Evolutionary conservation across 2,888 invertebrate genomes (phyloP).

Genomic region (Agrotis puta): DNA sequence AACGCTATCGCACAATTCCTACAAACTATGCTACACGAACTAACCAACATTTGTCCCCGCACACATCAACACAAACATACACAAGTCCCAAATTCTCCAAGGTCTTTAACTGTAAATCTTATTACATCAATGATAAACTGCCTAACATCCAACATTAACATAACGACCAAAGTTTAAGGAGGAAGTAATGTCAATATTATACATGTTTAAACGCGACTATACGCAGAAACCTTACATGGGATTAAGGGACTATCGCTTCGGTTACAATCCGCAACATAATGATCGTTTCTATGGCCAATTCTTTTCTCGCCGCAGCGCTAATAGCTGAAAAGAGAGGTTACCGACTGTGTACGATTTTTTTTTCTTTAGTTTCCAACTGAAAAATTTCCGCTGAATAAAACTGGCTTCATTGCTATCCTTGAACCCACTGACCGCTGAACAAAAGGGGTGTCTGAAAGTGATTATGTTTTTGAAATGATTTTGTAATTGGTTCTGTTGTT

Average conservation of each 20-base stretch:
- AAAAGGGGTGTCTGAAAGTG: slow-evolving; percentile 12
- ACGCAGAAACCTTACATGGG: slow-evolving; percentile 50
- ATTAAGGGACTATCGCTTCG: slow-evolving; percentile 50
- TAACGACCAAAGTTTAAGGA: slow-evolving; percentile 63
- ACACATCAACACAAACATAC: slow-evolving; percentile 48
- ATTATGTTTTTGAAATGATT: slow-evolving; percentile 17
- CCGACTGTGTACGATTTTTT: slow-evolving; percentile 8
- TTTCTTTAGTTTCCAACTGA: slow-evolving; percentile 9
- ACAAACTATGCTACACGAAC: slow-evolving; percentile 20
- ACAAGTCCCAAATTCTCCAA: slow-evolving; percentile 37
- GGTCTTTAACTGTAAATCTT: slow-evolving; percentile 56
- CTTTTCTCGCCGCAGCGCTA: slow-evolving; percentile 60
- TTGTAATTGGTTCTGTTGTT: neutral
- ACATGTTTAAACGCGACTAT: slow-evolving; percentile 57
- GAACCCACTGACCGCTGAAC: neutral
- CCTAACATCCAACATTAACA: slow-evolving; percentile 60
- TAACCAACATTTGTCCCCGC: slow-evolving; percentile 33
- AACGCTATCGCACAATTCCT: slow-evolving; percentile 1
- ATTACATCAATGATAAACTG: slow-evolving; percentile 62
- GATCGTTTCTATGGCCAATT: slow-evolving; percentile 61
- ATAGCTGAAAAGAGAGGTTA: slow-evolving; percentile 57
- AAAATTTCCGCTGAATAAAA: slow-evolving; percentile 43
- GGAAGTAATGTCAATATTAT: slow-evolving; percentile 64
- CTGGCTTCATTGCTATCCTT: slow-evolving; percentile 6
- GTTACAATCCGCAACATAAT: slow-evolving; percentile 57